A percentile compares a stretch with the other conserved stretches of the same genome.
Evolutionary conservation across 2,888 invertebrate genomes (phyloP).

Genomic region (Aleiodes alternator): DNA sequence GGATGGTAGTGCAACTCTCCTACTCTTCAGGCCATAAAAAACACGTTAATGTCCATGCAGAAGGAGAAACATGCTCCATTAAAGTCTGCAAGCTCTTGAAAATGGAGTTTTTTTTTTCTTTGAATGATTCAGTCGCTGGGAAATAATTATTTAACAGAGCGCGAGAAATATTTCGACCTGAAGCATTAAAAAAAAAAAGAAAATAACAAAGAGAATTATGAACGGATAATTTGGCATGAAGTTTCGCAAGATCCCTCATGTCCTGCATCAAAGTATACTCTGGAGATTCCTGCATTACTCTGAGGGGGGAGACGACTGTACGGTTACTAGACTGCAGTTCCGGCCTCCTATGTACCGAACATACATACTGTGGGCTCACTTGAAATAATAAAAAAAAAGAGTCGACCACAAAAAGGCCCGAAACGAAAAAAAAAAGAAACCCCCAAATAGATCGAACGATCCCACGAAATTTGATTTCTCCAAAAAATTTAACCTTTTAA

Average conservation of each 20-base stretch:
- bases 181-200: no score
- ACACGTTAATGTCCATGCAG: not conserved
- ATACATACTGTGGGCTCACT: constrained; percentile 14
- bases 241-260: constrained; percentile 36
- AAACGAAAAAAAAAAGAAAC: not conserved
- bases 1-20: constrained; percentile 9
- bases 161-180: no score
- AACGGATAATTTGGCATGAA: constrained; percentile 21
- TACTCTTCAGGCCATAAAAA: constrained; percentile 8
- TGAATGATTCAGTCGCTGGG: no score
- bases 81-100: no score
- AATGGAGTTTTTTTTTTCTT: no score
- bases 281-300: constrained; percentile 50
- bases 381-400: constrained; percentile 19
- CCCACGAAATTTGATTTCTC: constrained; percentile 22
- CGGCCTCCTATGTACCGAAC: constrained; percentile 53
- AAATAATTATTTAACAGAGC: no score
- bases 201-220: not conserved
- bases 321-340: constrained; percentile 70
- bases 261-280: constrained; percentile 42
- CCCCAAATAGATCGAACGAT: not conserved
- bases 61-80: no score
- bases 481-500: constrained; percentile 17
- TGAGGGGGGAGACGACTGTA: constrained; percentile 45
- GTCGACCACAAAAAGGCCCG: not conserved